These are phyloP conservation scores for Drosophila kurseongensis DNA, from an alignment of 1,140 invertebrate genomes.

Conservation along the genomic window DNA sequence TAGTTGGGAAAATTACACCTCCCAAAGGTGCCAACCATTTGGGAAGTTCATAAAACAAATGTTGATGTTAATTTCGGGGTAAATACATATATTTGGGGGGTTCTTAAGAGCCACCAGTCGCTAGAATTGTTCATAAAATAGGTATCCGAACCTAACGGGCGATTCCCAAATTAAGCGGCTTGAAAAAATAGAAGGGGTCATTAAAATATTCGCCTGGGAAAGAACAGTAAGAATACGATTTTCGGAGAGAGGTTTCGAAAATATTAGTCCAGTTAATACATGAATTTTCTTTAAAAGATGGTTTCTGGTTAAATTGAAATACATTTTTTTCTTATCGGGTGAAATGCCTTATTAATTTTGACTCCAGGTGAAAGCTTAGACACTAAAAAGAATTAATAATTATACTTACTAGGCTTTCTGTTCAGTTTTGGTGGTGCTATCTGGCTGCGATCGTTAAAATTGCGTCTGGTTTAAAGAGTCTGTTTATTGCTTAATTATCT, in stretches of 20 bases:
- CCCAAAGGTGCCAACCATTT: conserved; percentile 17
- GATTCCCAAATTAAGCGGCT: conserved; percentile 33
- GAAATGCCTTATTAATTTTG: conserved; percentile 16
- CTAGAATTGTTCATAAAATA: background rate
- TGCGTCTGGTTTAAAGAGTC: conserved; percentile 3
- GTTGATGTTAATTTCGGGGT: conserved; percentile 27
- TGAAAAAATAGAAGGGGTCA: conserved; percentile 14
- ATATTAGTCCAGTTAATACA: conserved; percentile 6
- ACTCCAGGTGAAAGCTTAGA: conserved; percentile 27
- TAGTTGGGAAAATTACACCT: conserved; percentile 29
- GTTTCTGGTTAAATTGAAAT: conserved; percentile 11
- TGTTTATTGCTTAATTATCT: conserved; percentile 22
- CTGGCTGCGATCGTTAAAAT: conserved; percentile 24
- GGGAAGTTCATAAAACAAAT: conserved; percentile 23
- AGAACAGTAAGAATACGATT: conserved; percentile 27
- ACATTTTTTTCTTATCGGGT: conserved; percentile 5
- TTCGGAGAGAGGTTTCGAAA: background rate
- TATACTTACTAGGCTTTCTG: conserved; percentile 62
- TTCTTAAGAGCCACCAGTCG: background rate
- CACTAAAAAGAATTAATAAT: conserved; percentile 10
- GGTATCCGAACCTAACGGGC: conserved; percentile 42
- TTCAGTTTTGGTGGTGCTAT: conserved; percentile 37
- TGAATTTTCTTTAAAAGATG: conserved; percentile 11
- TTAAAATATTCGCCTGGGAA: conserved; percentile 34
- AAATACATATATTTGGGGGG: conserved; percentile 2